Percentiles rank a stretch among this genome's conserved stretches.
Evolutionary conservation across 30 jellyfish, hydroid and myxozoan species (phyloP).

Genomic region (Haliclystus octoradiatus): DNA sequence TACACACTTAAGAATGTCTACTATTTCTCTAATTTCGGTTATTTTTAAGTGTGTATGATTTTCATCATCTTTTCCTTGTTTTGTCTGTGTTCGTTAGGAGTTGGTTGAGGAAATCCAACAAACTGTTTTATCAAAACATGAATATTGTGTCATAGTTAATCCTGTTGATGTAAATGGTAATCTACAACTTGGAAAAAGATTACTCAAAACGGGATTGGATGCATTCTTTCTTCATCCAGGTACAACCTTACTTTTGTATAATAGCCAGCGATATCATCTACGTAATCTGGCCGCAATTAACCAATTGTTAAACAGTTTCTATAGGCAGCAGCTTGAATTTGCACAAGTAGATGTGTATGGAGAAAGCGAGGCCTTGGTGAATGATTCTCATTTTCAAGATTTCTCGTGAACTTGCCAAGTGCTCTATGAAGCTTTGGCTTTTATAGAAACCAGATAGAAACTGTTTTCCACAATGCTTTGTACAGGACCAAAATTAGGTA

Average conservation of each 20-base stretch:
- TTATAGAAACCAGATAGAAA: background rate
- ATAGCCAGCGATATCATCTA: background rate
- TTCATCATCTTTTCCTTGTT: too few relatives aligned
- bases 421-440: background rate
- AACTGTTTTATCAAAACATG: constrained; percentile 70
- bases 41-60: too few relatives aligned
- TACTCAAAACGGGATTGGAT: constrained; percentile 55
- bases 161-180: constrained; percentile 83
- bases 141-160: constrained; percentile 64
- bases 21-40: too few relatives aligned
- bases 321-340: too few relatives aligned
- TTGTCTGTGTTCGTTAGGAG: too few relatives aligned
- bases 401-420: background rate
- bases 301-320: background rate
- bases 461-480: too few relatives aligned
- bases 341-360: too few relatives aligned
- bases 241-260: background rate
- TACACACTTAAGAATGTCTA: too few relatives aligned
- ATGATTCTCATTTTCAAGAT: background rate
- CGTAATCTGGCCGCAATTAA: background rate
- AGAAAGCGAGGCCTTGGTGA: too few relatives aligned
- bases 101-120: constrained; percentile 19
- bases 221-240: constrained; percentile 90
- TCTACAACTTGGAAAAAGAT: constrained; percentile 79
- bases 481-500: too few relatives aligned